These are phyloP conservation scores for Drosophila sechellia DNA, from an alignment of 1,140 invertebrate genomes.

Conservation along the genomic window DNA sequence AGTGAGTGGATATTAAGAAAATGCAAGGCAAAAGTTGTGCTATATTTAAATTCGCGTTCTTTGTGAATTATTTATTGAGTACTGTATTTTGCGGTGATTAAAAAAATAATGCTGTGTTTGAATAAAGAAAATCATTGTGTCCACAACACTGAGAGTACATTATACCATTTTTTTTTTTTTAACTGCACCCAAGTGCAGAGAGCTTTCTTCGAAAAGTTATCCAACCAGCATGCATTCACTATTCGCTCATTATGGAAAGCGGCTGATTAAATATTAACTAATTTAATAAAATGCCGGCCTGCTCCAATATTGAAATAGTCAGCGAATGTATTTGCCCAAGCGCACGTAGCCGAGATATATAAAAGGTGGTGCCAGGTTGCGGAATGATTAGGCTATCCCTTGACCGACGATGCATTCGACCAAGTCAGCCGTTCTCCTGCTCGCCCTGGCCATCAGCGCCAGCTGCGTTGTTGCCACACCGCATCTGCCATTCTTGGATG, in stretches of 20 bases:
- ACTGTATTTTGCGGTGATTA: too few species aligned
- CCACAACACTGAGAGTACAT: too few species aligned
- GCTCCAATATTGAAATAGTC: constrained; percentile 45
- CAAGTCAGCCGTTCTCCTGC: constrained; percentile 51
- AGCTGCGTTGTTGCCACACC: constrained; percentile 29
- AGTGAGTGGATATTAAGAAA: neutral
- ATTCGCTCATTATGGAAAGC: constrained; percentile 10
- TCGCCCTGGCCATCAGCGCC: constrained; percentile 50
- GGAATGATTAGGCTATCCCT: constrained; percentile 25
- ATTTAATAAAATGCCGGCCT: constrained; percentile 29
- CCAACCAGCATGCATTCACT: constrained; percentile 17
- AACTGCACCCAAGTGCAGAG: too few species aligned
- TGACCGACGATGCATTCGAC: constrained; percentile 48
- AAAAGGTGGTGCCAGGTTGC: constrained; percentile 23
- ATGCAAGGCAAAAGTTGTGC: neutral
- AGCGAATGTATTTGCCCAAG: constrained; percentile 3
- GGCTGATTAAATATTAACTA: constrained; percentile 68
- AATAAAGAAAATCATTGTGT: too few species aligned
- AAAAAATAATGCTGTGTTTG: too few species aligned
- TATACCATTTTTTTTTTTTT: neutral
- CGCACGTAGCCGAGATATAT: constrained; percentile 21
- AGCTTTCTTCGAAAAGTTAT: constrained; percentile 20
- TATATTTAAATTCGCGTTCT: too few species aligned
- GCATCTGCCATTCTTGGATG: constrained; percentile 1
- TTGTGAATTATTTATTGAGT: too few species aligned